Conservation (phyloP, 2,888 invertebrate genomes). For the Orthosia gothica region DNA sequence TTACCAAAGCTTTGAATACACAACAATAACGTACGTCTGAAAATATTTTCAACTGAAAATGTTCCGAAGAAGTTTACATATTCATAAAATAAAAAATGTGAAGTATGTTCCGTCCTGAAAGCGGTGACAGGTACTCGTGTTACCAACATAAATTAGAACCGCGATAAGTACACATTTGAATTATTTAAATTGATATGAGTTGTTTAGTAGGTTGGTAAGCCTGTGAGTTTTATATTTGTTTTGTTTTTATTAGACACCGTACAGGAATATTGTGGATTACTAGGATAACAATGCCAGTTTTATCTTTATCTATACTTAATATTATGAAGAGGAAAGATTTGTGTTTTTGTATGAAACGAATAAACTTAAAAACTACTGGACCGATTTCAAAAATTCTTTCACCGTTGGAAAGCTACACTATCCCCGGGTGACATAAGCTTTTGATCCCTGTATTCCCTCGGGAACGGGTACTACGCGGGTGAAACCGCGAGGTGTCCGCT, state of each 20-base stretch:
- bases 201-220: neutral
- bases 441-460: too few species aligned
- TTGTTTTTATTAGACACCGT: neutral
- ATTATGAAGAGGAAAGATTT: too few species aligned
- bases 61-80: conserved; percentile 27
- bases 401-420: too few species aligned
- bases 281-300: too few species aligned
- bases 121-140: conserved; percentile 21
- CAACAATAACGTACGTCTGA: neutral
- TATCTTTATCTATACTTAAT: too few species aligned
- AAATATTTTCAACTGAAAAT: conserved; percentile 3
- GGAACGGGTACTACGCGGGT: too few species aligned
- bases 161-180: conserved; percentile 51
- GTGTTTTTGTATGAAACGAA: too few species aligned
- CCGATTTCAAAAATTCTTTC: too few species aligned
- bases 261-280: neutral
- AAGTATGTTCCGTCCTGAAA: conserved; percentile 16
- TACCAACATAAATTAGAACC: conserved; percentile 34
- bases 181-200: conserved; percentile 38
- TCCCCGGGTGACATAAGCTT: too few species aligned
- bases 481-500: too few species aligned
- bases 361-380: too few species aligned
- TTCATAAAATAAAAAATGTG: conserved; percentile 52
- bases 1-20: neutral
- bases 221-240: conserved; percentile 1